Conservation (phyloP, 2,797 vertebrate species). For the Nothura maculosa region DNA sequence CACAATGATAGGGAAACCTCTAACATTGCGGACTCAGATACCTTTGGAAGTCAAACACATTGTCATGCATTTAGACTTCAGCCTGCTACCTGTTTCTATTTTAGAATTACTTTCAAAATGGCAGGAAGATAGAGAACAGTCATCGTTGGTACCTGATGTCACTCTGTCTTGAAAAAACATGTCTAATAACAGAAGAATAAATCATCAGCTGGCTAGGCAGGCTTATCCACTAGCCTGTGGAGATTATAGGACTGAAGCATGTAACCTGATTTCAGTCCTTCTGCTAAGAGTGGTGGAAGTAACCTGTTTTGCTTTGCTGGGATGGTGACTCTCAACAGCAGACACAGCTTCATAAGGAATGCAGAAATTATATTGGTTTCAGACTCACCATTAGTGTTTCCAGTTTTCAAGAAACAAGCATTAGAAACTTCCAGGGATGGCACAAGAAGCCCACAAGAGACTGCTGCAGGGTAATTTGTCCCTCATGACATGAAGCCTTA, state of each 20-base stretch:
- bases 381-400: background rate
- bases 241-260: background rate
- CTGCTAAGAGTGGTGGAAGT: background rate
- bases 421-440: background rate
- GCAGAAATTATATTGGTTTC: background rate
- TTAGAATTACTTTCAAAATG: background rate
- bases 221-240: background rate
- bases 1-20: background rate
- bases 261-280: background rate
- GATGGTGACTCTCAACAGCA: background rate
- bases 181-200: conserved; percentile 17
- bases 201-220: conserved; percentile 1
- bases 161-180: conserved; percentile 25
- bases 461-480: background rate
- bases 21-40: background rate
- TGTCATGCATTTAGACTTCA: background rate
- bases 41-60: background rate
- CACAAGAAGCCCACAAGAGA: background rate
- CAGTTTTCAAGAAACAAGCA: background rate
- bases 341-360: background rate
- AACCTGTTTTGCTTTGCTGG: background rate
- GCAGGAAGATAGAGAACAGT: conserved; percentile 1
- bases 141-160: background rate
- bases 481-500: background rate
- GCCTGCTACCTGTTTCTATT: background rate